phyloP scores from a whole-genome alignment of 92 coral and sea anemone species.

The Galaxea fascicularis region DNA sequence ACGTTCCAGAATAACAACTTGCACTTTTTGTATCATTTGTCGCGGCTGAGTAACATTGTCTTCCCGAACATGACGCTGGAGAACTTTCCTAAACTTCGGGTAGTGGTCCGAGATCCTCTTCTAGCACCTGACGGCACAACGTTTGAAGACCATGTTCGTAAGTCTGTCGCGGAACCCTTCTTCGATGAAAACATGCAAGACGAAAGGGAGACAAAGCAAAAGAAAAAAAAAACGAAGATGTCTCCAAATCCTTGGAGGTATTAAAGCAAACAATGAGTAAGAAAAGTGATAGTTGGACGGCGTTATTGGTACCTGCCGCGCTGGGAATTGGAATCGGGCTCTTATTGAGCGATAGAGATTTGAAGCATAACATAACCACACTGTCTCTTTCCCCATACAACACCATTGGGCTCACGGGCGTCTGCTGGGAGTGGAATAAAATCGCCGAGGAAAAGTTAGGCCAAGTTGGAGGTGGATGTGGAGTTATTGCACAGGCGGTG shows the following conservation, averaged over 20 bases:
- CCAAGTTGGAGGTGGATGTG: constrained; percentile 34
- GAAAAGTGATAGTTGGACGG: background rate
- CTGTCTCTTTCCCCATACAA: constrained; percentile 14
- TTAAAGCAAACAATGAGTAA: background rate
- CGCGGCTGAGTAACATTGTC: background rate
- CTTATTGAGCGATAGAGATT: constrained; percentile 2
- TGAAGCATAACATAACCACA: constrained; percentile 12
- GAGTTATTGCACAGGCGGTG: constrained; percentile 77
- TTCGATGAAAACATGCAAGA: constrained; percentile 26
- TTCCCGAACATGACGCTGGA: constrained; percentile 4
- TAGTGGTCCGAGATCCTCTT: constrained; percentile 20
- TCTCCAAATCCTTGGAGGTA: background rate
- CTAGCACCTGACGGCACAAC: constrained; percentile 4
- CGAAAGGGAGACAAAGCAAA: constrained; percentile 7
- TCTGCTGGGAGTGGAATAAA: constrained; percentile 75
- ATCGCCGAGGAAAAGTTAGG: constrained; percentile 54
- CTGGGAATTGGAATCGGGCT: background rate
- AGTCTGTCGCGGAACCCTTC: constrained; percentile 24
- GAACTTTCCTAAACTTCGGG: constrained; percentile 18
- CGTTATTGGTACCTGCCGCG: background rate
- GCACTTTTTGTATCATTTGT: constrained; percentile 14
- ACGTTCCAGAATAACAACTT: constrained; percentile 3
- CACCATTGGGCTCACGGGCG: constrained; percentile 50
- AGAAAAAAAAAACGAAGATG: constrained; percentile 23
- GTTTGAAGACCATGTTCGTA: constrained; percentile 18